A percentile compares a stretch with the other conserved stretches of the same genome.
phyloP scores from a whole-genome alignment of 2,888 invertebrate species.

The Trichogramma dendrolimi region DNA sequence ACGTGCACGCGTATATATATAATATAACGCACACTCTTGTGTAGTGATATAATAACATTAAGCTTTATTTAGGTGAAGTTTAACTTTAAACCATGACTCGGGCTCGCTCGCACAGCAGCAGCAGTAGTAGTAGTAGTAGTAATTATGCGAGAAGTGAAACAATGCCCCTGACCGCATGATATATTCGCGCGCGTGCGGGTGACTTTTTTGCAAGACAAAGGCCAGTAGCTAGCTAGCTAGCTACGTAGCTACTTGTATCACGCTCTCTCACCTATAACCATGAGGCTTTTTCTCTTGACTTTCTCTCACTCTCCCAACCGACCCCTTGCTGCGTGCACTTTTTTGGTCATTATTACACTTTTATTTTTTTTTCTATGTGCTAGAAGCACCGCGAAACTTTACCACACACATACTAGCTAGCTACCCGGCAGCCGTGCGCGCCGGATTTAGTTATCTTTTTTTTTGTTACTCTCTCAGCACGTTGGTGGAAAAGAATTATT shows the following conservation, averaged over 20 bases:
- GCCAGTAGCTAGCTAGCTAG: constrained; percentile 17
- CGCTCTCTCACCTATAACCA: constrained; percentile 9
- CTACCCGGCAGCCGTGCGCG: too few relatives aligned
- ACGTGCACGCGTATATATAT: too few relatives aligned
- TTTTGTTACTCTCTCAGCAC: too few relatives aligned
- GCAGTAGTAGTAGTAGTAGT: constrained; percentile 25
- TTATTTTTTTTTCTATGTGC: too few relatives aligned
- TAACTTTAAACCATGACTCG: constrained; percentile 49
- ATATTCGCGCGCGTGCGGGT: constrained; percentile 41
- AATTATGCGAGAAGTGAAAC: constrained; percentile 50
- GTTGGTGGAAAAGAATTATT: too few relatives aligned
- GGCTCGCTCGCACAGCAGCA: constrained; percentile 18
- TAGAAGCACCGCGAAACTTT: too few relatives aligned
- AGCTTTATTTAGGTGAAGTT: constrained; percentile 50
- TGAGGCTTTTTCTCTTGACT: constrained; percentile 12
- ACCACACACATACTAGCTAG: too few relatives aligned
- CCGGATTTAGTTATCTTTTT: too few relatives aligned
- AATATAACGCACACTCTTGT: constrained; percentile 3
- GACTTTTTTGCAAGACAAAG: constrained; percentile 48
- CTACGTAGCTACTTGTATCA: constrained; percentile 24
- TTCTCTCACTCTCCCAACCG: constrained; percentile 10
- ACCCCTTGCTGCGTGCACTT: not conserved
- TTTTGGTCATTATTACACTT: too few relatives aligned
- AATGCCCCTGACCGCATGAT: constrained; percentile 44
- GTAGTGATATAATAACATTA: constrained; percentile 45